These are phyloP conservation scores for Trichopoda pennipes DNA, from an alignment of 2,888 invertebrate genomes.

Conservation along the genomic window DNA sequence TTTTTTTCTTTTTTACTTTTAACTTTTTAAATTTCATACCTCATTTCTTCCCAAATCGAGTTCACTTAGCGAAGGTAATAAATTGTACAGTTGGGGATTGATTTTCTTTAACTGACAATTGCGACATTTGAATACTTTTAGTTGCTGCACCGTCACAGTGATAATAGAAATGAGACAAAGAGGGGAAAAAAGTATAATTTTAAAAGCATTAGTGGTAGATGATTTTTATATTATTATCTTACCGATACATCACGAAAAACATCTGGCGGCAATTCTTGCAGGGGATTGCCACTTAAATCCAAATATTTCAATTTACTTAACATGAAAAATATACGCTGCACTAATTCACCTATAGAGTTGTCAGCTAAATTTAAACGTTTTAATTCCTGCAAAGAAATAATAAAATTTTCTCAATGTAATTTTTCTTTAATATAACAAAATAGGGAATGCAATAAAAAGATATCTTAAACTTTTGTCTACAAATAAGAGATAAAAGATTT, in stretches of 20 bases:
- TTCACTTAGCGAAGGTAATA: conserved; percentile 87
- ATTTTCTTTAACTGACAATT: conserved; percentile 87
- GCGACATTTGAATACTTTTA: conserved; percentile 87
- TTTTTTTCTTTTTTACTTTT: background rate
- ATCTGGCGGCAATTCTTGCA: conserved; percentile 88
- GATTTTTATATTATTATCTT: conserved; percentile 71
- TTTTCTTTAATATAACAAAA: too few species aligned
- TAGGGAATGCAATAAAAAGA: too few species aligned
- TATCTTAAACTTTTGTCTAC: too few species aligned
- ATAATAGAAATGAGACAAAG: background rate
- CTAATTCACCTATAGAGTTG: conserved; percentile 86
- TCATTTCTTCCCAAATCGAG: conserved; percentile 89
- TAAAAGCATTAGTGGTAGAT: background rate
- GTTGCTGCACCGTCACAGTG: conserved; percentile 82
- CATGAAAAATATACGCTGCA: conserved; percentile 88
- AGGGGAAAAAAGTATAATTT: conserved; percentile 17
- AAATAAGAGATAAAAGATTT: too few species aligned
- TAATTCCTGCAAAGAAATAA: conserved; percentile 82
- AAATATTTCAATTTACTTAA: conserved; percentile 87
- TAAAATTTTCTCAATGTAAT: too few species aligned
- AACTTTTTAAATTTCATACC: conserved; percentile 72
- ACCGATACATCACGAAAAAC: conserved; percentile 88
- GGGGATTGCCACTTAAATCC: conserved; percentile 88
- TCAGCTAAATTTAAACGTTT: conserved; percentile 85
- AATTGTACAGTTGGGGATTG: conserved; percentile 89